Conservation (phyloP, 2,113 vertebrate species). For the Isurus oxyrinchus region DNA sequence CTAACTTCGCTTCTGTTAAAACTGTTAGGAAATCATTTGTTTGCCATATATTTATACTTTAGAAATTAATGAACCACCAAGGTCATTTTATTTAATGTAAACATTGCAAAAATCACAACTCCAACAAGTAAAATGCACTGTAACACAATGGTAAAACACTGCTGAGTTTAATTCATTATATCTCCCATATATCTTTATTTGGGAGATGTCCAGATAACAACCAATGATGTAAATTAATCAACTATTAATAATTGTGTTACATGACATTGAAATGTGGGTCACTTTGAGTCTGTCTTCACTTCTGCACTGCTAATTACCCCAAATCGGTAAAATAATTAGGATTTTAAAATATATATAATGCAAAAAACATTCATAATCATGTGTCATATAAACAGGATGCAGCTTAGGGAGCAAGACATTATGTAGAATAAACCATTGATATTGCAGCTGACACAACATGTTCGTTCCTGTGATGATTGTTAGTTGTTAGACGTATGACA, state of each 20-base stretch:
- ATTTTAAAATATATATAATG: not conserved
- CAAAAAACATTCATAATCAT: not conserved
- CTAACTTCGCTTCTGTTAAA: not conserved
- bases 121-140: not conserved
- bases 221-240: not conserved
- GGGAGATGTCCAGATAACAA: not conserved
- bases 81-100: not conserved
- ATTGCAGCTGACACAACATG: not conserved
- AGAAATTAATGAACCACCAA: not conserved
- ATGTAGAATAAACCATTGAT: not conserved
- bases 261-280: not conserved
- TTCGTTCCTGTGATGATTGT: not conserved
- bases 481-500: not conserved
- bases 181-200: not conserved
- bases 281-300: not conserved
- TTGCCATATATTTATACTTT: not conserved
- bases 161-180: not conserved
- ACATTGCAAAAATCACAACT: not conserved
- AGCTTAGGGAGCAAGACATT: not conserved
- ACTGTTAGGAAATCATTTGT: not conserved
- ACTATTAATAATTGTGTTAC: not conserved
- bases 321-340: not conserved
- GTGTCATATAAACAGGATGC: not conserved
- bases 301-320: not conserved
- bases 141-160: not conserved